Percentiles rank a stretch among this genome's conserved stretches.
Evolutionary conservation across 1,140 invertebrate genomes (phyloP).

Genomic region (Atopsyche davidsoni): DNA sequence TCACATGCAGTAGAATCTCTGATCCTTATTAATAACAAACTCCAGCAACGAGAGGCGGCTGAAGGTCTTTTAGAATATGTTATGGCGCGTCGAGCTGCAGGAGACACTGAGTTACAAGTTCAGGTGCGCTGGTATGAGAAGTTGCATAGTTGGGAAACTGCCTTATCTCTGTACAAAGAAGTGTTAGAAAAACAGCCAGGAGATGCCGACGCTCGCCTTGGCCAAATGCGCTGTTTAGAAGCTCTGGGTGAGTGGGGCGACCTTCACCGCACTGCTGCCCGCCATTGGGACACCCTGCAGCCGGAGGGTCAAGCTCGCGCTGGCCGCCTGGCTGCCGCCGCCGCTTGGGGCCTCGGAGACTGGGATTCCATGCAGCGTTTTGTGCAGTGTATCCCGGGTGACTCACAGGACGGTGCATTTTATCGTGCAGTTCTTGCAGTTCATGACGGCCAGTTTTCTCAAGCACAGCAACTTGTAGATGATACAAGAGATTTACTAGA

Average conservation of each 20-base stretch:
- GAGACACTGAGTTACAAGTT: conserved; percentile 61
- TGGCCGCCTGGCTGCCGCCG: conserved; percentile 85
- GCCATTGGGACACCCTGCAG: conserved; percentile 64
- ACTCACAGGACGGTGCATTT: conserved; percentile 91
- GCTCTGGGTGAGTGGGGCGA: conserved; percentile 94
- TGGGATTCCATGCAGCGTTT: conserved; percentile 93
- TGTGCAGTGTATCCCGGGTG: conserved; percentile 76
- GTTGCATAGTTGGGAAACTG: conserved; percentile 97
- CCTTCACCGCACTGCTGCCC: conserved; percentile 67
- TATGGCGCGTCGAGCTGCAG: conserved; percentile 68
- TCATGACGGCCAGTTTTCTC: conserved; percentile 75
- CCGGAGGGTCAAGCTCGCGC: conserved; percentile 75
- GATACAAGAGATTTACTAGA: conserved; percentile 89
- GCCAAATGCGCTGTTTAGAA: conserved; percentile 95
- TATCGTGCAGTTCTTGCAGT: conserved; percentile 92
- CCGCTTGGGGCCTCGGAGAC: conserved; percentile 88
- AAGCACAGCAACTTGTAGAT: conserved; percentile 74
- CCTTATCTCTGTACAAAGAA: conserved; percentile 77
- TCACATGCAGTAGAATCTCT: conserved; percentile 85
- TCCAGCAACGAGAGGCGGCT: conserved; percentile 97
- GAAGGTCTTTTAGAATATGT: conserved; percentile 87
- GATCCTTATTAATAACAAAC: conserved; percentile 97
- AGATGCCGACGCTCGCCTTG: conserved; percentile 79
- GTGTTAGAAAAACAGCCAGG: conserved; percentile 54
- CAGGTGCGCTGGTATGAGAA: conserved; percentile 99